Percentiles rank a stretch among this genome's conserved stretches.
phyloP scores from a whole-genome alignment of 2,797 vertebrate genomes.

The Limosa lapponica region DNA sequence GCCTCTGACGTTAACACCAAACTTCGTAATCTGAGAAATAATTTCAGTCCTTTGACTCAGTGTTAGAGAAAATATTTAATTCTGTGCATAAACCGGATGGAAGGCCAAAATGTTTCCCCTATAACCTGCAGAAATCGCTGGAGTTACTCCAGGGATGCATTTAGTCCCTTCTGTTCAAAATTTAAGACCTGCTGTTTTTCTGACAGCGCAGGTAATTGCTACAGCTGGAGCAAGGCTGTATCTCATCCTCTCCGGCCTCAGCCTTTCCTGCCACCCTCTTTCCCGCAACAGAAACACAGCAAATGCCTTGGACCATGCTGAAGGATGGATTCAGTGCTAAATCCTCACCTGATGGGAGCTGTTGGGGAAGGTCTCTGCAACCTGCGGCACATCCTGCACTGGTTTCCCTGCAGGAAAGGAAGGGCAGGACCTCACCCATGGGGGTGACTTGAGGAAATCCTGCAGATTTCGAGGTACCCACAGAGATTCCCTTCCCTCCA shows the following conservation, averaged over 20 bases:
- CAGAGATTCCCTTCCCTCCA: fast-evolving
- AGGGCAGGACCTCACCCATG: neutral
- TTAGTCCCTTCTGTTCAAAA: constrained; percentile 57
- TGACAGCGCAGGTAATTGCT: constrained; percentile 30
- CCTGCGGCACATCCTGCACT: neutral
- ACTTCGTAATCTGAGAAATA: neutral
- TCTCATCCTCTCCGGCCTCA: neutral
- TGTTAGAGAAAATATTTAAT: neutral
- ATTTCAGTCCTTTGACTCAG: neutral
- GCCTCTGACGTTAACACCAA: neutral
- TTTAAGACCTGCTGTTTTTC: constrained; percentile 40
- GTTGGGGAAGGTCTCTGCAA: neutral
- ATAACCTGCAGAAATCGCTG: neutral
- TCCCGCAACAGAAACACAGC: neutral
- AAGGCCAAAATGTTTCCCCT: neutral
- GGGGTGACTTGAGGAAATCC: neutral
- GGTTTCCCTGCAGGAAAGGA: neutral
- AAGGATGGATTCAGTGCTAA: neutral
- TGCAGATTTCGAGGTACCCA: neutral
- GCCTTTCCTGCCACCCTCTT: neutral
- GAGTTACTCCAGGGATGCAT: constrained; percentile 34
- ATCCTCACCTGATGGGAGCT: fast-evolving
- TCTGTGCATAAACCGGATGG: neutral
- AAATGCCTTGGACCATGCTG: neutral
- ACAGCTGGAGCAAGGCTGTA: constrained; percentile 21